Evolutionary conservation across 37 sponge, comb jelly and placozoan species (phyloP), one percentile per base, ranked within the genome.

Genomic region (Cliona cf. orientalis): DNA sequence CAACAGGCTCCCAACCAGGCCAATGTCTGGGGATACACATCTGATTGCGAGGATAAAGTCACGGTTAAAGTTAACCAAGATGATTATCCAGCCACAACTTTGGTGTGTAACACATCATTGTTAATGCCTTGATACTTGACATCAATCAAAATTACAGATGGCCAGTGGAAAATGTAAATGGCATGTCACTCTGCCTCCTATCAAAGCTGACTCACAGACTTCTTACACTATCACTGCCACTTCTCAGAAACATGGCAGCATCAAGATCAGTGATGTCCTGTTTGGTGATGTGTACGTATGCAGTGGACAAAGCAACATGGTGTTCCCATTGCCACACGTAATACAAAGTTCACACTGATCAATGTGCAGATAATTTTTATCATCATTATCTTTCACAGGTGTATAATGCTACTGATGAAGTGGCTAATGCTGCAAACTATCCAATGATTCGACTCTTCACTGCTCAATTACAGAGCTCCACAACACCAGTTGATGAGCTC

Each of bases 251-350:
- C 25, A 71, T 34, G 82, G 78, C 38, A 72, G 5, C 29, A 43
- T 53, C 42, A 46, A 49, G 31, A 46, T 90, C 59, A 59, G 28
- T 9, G 86, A 90, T 80, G 91, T 90, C 46, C 71, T 90, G 32
- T 90, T 90, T 81, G 91, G 91, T 38, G 91, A 90, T 58, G 91
- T 90, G 69, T 90, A 69, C 69, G 31, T 90, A 2, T 90, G 91
- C 86, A 76, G 91, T 81, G 91, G 91, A 33, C 92, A 91, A 80
- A 91, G 92, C 59, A 91, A 91, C 92, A 91, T 91, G 92, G 67
- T 69, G 66, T 74, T 91, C 56, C 38, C 78, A 2, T 65, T 83
- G 1, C 49, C 71, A 67, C 56, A 70, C 58, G 89, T 88, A 37
- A 71, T 34, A 6, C 41, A 7, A 12, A 12, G 6, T 37, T 9